Evolutionary conservation across 2,888 invertebrate genomes (phyloP).

Genomic region (Dichetophora obliterata): DNA sequence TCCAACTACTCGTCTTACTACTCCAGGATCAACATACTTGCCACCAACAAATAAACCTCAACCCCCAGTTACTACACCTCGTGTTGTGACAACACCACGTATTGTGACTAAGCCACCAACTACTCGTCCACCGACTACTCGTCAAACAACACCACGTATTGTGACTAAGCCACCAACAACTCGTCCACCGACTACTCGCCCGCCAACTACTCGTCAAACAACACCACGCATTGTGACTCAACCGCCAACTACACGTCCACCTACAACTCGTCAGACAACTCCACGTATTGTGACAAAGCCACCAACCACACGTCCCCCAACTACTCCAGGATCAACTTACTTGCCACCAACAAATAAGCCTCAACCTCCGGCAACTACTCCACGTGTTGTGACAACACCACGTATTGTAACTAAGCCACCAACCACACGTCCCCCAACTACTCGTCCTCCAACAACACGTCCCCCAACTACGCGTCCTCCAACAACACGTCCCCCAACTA

Average conservation of each 20-base stretch:
- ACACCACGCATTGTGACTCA: no score
- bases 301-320: slow-evolving; percentile 33
- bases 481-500: slow-evolving; percentile 34
- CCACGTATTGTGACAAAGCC: neutral
- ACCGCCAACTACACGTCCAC: slow-evolving; percentile 39
- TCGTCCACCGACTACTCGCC: slow-evolving; percentile 15
- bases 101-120: slow-evolving; percentile 15
- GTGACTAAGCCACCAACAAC: slow-evolving; percentile 38
- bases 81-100: slow-evolving; percentile 40
- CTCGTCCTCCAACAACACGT: slow-evolving; percentile 36
- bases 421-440: slow-evolving; percentile 35
- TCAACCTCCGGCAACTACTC: slow-evolving; percentile 11
- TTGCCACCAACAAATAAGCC: slow-evolving; percentile 43
- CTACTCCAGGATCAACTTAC: slow-evolving; percentile 38
- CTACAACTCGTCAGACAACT: slow-evolving; percentile 19
- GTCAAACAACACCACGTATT: slow-evolving; percentile 31
- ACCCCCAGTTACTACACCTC: slow-evolving; percentile 44
- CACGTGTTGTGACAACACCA: neutral
- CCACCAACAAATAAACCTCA: slow-evolving; percentile 52
- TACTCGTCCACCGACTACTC: slow-evolving; percentile 39
- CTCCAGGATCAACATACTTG: slow-evolving; percentile 49
- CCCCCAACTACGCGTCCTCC: slow-evolving; percentile 47
- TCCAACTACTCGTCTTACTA: slow-evolving; percentile 43
- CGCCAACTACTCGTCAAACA: neutral
- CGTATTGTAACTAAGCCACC: slow-evolving; percentile 33